Percentiles rank a stretch among this genome's conserved stretches.
Conservation (phyloP, 1,140 invertebrate genomes). For the Acyrthosiphon pisum region DNA sequence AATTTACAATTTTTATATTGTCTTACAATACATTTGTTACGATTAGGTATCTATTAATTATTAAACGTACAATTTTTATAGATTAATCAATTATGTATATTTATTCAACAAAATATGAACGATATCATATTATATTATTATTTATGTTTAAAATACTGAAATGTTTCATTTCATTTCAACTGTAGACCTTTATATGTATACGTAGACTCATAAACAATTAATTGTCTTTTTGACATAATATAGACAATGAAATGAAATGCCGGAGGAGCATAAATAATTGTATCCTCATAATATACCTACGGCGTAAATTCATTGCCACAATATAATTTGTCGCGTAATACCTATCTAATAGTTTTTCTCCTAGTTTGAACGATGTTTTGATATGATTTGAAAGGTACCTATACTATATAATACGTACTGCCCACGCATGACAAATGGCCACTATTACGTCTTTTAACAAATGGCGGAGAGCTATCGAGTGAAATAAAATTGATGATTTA, state of each 20-base stretch:
- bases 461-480: neutral
- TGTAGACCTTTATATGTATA: neutral
- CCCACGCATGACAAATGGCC: neutral
- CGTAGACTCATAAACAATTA: neutral
- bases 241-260: neutral
- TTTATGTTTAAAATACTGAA: neutral
- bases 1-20: neutral
- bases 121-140: no score
- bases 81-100: no score
- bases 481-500: constrained; percentile 15
- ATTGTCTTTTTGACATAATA: neutral
- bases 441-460: neutral
- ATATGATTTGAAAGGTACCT: neutral
- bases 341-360: neutral
- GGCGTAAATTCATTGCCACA: neutral
- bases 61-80: neutral
- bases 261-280: neutral
- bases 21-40: neutral
- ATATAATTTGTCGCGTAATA: neutral
- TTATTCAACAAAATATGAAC: no score
- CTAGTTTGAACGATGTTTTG: neutral
- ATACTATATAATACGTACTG: no score
- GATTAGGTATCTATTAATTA: no score
- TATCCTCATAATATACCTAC: neutral
- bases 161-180: neutral